Percentiles rank a stretch among this genome's conserved stretches.
Conservation (phyloP, 2,888 invertebrate species). For the Caenorhabditis parvicauda region DNA sequence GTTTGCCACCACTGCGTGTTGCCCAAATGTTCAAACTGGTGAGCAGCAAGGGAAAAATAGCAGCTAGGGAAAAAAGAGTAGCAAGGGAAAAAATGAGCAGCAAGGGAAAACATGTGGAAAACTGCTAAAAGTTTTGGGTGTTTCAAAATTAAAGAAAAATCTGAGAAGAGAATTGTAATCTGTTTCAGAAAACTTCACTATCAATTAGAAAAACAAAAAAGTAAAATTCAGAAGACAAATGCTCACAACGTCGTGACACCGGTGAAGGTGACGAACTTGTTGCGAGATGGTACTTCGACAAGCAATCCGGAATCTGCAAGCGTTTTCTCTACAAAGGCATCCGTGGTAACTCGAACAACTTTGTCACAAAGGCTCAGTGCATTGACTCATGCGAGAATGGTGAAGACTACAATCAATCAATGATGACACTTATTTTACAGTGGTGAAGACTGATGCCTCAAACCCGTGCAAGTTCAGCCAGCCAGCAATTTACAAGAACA, state of each 20-base stretch:
- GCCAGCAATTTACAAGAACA: constrained; percentile 42
- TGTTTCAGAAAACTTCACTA: constrained; percentile 2
- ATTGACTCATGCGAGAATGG: constrained; percentile 48
- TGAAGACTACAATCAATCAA: constrained; percentile 5
- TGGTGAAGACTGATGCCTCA: constrained; percentile 19
- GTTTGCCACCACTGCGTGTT: constrained; percentile 57
- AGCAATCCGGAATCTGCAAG: constrained; percentile 46
- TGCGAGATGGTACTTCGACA: constrained; percentile 59
- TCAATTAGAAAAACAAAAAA: neutral
- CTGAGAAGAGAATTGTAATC: neutral
- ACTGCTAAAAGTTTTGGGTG: too few relatives aligned
- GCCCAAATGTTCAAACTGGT: constrained; percentile 39
- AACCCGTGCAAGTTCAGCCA: constrained; percentile 55
- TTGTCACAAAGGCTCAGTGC: constrained; percentile 55
- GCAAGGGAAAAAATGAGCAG: too few relatives aligned
- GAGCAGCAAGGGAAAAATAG: too few relatives aligned
- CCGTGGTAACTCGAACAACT: constrained; percentile 59
- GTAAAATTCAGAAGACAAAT: constrained; percentile 39
- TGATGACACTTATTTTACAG: constrained; percentile 10
- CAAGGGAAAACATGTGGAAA: too few relatives aligned
- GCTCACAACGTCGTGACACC: constrained; percentile 40
- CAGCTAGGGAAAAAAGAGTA: too few relatives aligned
- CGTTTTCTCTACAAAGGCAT: constrained; percentile 59
- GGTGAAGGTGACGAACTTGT: constrained; percentile 56
- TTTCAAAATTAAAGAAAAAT: too few relatives aligned